Evolutionary conservation across 2,113 vertebrate genomes (phyloP).

Genomic region (Ceuthmochares aereus): DNA sequence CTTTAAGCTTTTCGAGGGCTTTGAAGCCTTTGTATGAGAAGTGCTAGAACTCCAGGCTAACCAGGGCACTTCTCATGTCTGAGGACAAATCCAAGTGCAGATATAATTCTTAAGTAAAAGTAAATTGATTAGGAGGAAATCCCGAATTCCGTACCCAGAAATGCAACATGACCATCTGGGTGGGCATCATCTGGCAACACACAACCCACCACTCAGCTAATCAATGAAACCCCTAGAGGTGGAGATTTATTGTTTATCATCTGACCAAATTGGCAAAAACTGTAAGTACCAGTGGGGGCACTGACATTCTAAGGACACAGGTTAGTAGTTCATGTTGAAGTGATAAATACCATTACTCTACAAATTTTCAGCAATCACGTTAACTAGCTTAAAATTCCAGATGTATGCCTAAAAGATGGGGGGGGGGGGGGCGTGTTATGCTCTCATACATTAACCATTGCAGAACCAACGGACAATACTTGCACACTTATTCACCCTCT

Average conservation of each 20-base stretch:
- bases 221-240: background rate
- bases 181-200: background rate
- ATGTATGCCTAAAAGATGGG: background rate
- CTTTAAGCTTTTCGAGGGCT: background rate
- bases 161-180: background rate
- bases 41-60: background rate
- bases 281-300: fast-evolving
- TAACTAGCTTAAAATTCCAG: background rate
- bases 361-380: background rate
- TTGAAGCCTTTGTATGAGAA: background rate
- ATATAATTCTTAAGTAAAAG: background rate
- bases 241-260: background rate
- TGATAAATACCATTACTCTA: background rate
- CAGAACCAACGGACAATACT: background rate
- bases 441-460: background rate
- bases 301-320: background rate
- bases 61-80: background rate
- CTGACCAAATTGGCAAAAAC: background rate
- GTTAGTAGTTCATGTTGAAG: background rate
- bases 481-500: background rate
- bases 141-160: background rate
- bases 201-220: background rate
- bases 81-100: background rate
- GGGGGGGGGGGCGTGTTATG: background rate
- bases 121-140: background rate